phyloP scores from a whole-genome alignment of 2,113 vertebrate species.

The Pygoscelis antarcticus region DNA sequence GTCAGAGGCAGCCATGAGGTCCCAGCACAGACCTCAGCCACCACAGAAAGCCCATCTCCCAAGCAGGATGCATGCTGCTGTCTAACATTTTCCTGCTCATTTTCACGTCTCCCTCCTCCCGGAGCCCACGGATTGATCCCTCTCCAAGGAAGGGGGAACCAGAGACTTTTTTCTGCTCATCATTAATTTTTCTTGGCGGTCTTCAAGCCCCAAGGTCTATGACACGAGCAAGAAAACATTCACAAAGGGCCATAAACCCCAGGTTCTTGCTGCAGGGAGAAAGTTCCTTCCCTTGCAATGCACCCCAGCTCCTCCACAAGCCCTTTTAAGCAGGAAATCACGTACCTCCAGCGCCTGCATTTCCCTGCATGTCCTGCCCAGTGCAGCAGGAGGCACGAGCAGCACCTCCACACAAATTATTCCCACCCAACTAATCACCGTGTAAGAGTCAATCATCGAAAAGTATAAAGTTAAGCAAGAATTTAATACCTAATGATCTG shows the following conservation, averaged over 20 bases:
- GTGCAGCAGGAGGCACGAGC: background rate
- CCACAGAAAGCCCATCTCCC: background rate
- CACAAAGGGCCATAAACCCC: background rate
- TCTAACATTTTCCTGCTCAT: background rate
- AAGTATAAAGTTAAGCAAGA: background rate
- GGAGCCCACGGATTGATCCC: background rate
- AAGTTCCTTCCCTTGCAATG: background rate
- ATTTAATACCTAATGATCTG: background rate
- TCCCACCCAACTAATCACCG: background rate
- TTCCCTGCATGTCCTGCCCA: background rate
- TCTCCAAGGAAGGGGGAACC: background rate
- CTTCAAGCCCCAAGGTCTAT: background rate
- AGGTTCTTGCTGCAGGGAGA: background rate
- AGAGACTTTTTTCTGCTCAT: background rate
- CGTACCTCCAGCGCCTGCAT: background rate
- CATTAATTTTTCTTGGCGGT: background rate
- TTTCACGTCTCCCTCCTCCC: background rate
- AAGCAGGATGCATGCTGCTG: background rate
- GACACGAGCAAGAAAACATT: background rate
- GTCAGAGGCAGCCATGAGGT: background rate
- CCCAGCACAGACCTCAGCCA: background rate
- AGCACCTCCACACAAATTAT: background rate
- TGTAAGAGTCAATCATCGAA: background rate
- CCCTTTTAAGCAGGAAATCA: background rate
- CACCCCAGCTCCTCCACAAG: background rate